Evolutionary conservation across 2,113 vertebrate genomes (phyloP), one percentile per base, ranked within the genome.

Genomic region (Poeciliopsis turrubarensis): DNA sequence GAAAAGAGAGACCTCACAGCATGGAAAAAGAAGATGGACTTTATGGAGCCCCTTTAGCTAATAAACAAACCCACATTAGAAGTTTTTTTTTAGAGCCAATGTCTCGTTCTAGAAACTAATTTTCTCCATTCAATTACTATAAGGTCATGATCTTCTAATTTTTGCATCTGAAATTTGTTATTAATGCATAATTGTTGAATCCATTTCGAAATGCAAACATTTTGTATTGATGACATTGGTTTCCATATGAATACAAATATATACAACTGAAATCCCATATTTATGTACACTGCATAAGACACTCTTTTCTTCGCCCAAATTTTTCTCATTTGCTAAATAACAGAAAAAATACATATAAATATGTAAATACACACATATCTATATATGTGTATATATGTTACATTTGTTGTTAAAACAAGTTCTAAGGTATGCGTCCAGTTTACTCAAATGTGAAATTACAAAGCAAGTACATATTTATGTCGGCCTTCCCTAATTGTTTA

Each of bases 21-120:
- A 26, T 39, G 65, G 62, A 62, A 15, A 72, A 68, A 51, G 27
- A 77, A 72, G 51, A 60, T 39, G 68, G 34, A 22, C 73, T 83
- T 87, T 30, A n/a, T 25, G 51, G 25, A 25, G 19, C 34, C 34
- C 37, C 34, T 85, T 70, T 54, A 54, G 65, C 41, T 70, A 69
- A 22, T 64, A 82, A 81, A 65, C 13, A 64, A 41, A 65, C n/a
- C 7, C 22, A 57, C 17, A n/a, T 57, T 25, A 25, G 25, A 57
- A 7, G 9, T 29, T 29, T 29, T 29, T 1, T 29, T 29, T 29
- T 1, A 5, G 1, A 17, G 44, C 22, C 10, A 25, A 9, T 57
- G 51, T 25, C 2, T 6, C 2, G 2, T 17, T 62, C 26, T 15
- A 62, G 19, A 62, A 62, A 17, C 6, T 44, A 17, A 34, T 80